These are phyloP conservation scores for Ornithoptera priamus DNA, from an alignment of 2,888 invertebrate species.

Conservation along the genomic window DNA sequence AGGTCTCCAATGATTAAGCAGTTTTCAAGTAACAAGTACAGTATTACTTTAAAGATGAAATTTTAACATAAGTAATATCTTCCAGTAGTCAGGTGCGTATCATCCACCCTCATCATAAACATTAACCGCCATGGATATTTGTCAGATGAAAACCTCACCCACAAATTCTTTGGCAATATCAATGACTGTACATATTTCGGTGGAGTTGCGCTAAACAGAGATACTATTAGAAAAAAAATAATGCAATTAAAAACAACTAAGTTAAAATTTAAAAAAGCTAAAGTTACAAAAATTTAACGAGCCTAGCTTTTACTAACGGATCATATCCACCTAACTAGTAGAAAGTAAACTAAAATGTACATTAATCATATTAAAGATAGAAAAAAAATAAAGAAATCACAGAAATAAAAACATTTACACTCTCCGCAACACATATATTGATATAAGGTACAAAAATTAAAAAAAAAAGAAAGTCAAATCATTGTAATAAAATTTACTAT, in stretches of 20 bases:
- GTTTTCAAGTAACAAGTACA: too few species aligned
- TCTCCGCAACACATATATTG: slow-evolving; percentile 46
- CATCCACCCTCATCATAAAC: slow-evolving; percentile 37
- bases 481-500: slow-evolving; percentile 9
- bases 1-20: too few species aligned
- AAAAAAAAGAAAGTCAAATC: slow-evolving; percentile 10
- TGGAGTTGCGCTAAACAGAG: slow-evolving; percentile 31
- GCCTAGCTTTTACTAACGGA: slow-evolving; percentile 67
- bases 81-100: background rate
- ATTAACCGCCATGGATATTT: slow-evolving; percentile 59
- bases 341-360: slow-evolving; percentile 51
- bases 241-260: too few species aligned
- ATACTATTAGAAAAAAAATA: slow-evolving; percentile 35
- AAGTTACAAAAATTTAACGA: slow-evolving; percentile 40
- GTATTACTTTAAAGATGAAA: background rate
- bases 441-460: slow-evolving; percentile 56
- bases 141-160: slow-evolving; percentile 41
- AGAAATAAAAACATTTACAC: slow-evolving; percentile 67
- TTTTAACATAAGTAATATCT: background rate
- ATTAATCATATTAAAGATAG: slow-evolving; percentile 37
- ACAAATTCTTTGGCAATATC: slow-evolving; percentile 35
- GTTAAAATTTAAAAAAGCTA: slow-evolving; percentile 30
- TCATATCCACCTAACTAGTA: slow-evolving; percentile 62
- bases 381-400: slow-evolving; percentile 66
- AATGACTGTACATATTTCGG: slow-evolving; percentile 33